A percentile compares a stretch with the other conserved stretches of the same genome.
Evolutionary conservation across 2,888 invertebrate genomes (phyloP).

Genomic region (Sussaba pulchella): DNA sequence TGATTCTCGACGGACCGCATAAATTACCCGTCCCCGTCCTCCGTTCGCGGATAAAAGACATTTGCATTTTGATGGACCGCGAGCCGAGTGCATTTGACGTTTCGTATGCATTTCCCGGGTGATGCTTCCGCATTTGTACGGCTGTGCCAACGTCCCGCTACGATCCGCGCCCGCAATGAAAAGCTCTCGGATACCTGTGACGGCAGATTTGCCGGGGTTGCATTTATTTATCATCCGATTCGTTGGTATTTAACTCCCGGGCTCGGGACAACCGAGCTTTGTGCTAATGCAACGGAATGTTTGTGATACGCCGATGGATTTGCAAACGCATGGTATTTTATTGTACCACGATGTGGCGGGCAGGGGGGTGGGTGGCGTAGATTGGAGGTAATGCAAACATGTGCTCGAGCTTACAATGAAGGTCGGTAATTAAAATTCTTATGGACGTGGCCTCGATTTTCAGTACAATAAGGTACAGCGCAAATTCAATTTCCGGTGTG

Average conservation of each 20-base stretch:
- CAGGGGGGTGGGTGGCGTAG: background rate
- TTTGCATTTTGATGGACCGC: conserved; percentile 82
- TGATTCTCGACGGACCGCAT: conserved; percentile 81
- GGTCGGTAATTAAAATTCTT: conserved; percentile 11
- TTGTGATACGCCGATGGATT: background rate
- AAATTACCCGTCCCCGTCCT: conserved; percentile 77
- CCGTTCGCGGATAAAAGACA: conserved; percentile 81
- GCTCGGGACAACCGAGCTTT: conserved; percentile 16
- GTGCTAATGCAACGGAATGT: background rate
- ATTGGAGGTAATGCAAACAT: background rate
- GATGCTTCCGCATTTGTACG: conserved; percentile 46
- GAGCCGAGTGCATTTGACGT: conserved; percentile 81
- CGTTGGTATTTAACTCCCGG: conserved; percentile 73
- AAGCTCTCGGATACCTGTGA: no score
- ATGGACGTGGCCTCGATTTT: conserved; percentile 27
- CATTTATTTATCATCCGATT: conserved; percentile 68
- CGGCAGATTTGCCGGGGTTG: conserved; percentile 40
- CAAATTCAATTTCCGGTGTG: background rate
- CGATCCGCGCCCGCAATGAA: no score
- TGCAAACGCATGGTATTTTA: background rate
- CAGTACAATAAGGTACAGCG: background rate
- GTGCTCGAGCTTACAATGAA: background rate
- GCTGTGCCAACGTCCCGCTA: conserved; percentile 53
- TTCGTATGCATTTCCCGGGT: conserved; percentile 78
- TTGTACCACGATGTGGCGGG: no score